Evolutionary conservation across 2,113 vertebrate genomes (phyloP), one percentile per base, ranked within the genome.

Genomic region (Cynopterus brachyotis): DNA sequence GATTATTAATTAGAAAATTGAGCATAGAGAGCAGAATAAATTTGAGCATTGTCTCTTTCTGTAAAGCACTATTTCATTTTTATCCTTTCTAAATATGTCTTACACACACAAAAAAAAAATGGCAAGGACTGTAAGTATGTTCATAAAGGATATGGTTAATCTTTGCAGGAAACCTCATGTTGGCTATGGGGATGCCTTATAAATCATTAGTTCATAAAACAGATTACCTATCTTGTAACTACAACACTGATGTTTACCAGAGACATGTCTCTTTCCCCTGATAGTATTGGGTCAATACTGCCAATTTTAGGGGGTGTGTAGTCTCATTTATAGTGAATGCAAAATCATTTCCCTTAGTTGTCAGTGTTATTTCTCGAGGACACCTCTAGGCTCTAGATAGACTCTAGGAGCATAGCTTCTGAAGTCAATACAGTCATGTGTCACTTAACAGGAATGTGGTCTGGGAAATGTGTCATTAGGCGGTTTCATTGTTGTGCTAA

Each of bases 1-100:
- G 91, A 78, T 95, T 91, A 72, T 83, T 72, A 62, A 55, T 91
- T 89, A 96, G 37, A 82, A 87, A 22, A 60, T 35, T n/a, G 10
- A 79, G 22, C n/a, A 26, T 37, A 70, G 30, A 95, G 47, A 42
- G 13, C 53, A 76, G 26, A 66, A 35, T 90, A 81, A 53, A 79
- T 83, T 78, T 72, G 53, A 62, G 19, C 69, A 55, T 78, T 70
- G 19, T 55, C 9, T 76, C 24, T 82, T 90, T 76, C 17, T 73
- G 17, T 59, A 28, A 37, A 72, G 5, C 9, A 57, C 40, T 62
- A 10, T n/a, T 91, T 82, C 26, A 55, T 62, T 94, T 64, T 76
- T 67, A 22, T 78, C 69, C 22, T 96, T 96, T 92, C 30, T 69
- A 69, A 87, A 26, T 78, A 62, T 64, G 20, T 83, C n/a, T 95